phyloP scores from a whole-genome alignment of 2,113 vertebrate genomes.

The Ammodytes dubius region DNA sequence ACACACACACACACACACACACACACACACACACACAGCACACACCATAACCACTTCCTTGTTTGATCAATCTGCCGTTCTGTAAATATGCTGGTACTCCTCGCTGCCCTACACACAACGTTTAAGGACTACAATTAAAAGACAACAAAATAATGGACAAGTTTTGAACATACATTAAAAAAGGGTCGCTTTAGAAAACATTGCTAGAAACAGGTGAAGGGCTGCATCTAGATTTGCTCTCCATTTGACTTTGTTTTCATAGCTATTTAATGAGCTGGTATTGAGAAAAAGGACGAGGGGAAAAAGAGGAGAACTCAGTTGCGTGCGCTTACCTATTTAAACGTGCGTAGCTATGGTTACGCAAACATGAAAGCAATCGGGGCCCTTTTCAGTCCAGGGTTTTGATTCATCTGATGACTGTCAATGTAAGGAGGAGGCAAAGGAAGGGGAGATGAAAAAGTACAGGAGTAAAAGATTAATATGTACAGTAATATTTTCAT shows the following conservation, averaged over 20 bases:
- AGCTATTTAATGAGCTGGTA: slow-evolving; percentile 82
- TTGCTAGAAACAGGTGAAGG: slow-evolving; percentile 70
- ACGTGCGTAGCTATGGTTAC: slow-evolving; percentile 85
- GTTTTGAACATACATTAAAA: slow-evolving; percentile 63
- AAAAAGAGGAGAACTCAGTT: slow-evolving; percentile 73
- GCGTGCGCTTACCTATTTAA: slow-evolving; percentile 82
- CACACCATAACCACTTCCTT: background rate
- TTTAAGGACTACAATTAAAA: slow-evolving; percentile 68
- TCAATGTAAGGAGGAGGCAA: slow-evolving; percentile 64
- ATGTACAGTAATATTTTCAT: slow-evolving; percentile 35
- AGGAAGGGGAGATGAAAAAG: slow-evolving; percentile 33
- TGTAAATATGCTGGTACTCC: slow-evolving; percentile 10
- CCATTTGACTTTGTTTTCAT: slow-evolving; percentile 73
- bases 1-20: background rate
- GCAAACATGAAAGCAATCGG: slow-evolving; percentile 83
- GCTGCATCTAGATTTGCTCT: slow-evolving; percentile 59
- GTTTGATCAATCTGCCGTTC: slow-evolving; percentile 11
- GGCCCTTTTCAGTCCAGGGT: slow-evolving; percentile 73
- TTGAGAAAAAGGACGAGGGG: slow-evolving; percentile 68
- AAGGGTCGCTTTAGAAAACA: slow-evolving; percentile 62
- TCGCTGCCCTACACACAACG: slow-evolving; percentile 39
- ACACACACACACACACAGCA: background rate
- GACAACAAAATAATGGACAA: slow-evolving; percentile 65
- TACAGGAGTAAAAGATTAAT: slow-evolving; percentile 23
- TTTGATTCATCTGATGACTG: slow-evolving; percentile 75